Evolutionary conservation across 2,888 invertebrate genomes (phyloP).

Genomic region (Spilosoma lubricipeda): DNA sequence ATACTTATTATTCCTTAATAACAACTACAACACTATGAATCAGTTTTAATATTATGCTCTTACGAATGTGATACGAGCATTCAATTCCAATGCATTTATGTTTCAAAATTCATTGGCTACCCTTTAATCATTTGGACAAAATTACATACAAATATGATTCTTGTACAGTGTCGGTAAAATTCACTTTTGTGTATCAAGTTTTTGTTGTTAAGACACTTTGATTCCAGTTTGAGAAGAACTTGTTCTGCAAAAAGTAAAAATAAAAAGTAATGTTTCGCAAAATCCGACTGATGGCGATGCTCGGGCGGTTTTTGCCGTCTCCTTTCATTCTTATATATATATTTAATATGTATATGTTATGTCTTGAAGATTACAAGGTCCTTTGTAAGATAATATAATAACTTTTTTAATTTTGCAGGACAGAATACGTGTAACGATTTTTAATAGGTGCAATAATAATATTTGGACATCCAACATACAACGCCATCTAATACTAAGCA

Average conservation of each 20-base stretch:
- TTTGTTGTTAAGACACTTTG: background rate
- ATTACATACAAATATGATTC: background rate
- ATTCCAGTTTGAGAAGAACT: slow-evolving; percentile 32
- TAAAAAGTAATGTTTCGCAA: slow-evolving; percentile 49
- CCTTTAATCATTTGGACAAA: background rate
- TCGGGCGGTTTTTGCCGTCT: slow-evolving; percentile 24
- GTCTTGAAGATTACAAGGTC: slow-evolving; percentile 5
- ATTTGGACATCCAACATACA: no score
- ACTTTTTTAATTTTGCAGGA: background rate
- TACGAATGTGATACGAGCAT: background rate
- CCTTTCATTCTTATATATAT: slow-evolving; percentile 28
- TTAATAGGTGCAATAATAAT: background rate
- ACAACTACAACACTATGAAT: background rate
- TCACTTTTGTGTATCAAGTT: slow-evolving; percentile 2
- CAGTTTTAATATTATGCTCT: background rate
- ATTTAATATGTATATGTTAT: background rate
- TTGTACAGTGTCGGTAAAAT: slow-evolving; percentile 7
- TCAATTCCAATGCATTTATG: background rate
- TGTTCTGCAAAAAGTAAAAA: slow-evolving; percentile 40
- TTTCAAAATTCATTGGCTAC: background rate
- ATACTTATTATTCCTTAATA: background rate
- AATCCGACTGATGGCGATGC: slow-evolving; percentile 23
- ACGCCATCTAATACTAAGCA: no score
- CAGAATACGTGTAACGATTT: background rate
- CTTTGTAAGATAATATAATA: slow-evolving; percentile 7